Evolutionary conservation across 2,797 vertebrate genomes (phyloP).

Genomic region (Chaetophractus vellerosus): DNA sequence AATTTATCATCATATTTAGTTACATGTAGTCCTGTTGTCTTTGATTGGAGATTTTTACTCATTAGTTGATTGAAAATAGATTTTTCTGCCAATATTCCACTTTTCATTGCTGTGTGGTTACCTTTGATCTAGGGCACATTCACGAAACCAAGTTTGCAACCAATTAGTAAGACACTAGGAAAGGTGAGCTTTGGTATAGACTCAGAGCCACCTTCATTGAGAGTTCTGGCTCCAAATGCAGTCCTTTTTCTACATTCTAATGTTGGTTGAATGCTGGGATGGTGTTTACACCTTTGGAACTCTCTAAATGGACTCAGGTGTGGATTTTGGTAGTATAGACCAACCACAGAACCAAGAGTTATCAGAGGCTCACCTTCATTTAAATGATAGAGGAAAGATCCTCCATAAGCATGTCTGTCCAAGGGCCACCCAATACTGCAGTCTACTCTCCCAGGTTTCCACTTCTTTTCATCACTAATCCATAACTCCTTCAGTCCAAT

Average conservation of each 20-base stretch:
- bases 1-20: conserved; percentile 94
- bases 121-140: conserved; percentile 99
- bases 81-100: conserved; percentile 97
- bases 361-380: conserved; percentile 98
- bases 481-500: conserved; percentile 99
- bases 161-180: conserved; percentile 96
- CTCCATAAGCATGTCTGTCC: conserved; percentile 96
- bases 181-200: conserved; percentile 97
- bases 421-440: conserved; percentile 99
- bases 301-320: conserved; percentile 97
- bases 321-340: conserved; percentile 97
- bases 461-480: conserved; percentile 97
- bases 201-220: conserved; percentile 97
- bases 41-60: conserved; percentile 92
- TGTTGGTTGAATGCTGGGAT: conserved; percentile 93
- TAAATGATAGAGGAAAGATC: conserved; percentile 98
- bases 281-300: conserved; percentile 99
- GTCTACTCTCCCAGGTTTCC: conserved; percentile 96
- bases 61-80: conserved; percentile 94
- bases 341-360: conserved; percentile 97
- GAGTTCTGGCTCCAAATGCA: conserved; percentile 96
- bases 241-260: conserved; percentile 96
- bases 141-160: conserved; percentile 99
- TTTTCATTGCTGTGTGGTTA: conserved; percentile 99
- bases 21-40: conserved; percentile 94